phyloP scores from a whole-genome alignment of 2,113 vertebrate species.

The Ellobius talpinus region DNA sequence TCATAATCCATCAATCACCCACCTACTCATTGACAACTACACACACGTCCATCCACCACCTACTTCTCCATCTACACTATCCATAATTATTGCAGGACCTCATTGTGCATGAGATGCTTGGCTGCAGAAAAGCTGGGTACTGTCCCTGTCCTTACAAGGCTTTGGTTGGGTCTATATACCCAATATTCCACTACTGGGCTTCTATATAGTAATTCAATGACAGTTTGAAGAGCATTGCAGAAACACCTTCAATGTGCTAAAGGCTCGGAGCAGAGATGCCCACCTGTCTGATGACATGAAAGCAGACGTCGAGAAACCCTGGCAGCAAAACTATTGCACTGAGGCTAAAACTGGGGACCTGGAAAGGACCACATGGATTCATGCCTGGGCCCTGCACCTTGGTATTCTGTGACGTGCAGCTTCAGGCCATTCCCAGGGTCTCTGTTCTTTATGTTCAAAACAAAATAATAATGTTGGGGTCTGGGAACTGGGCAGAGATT shows the following conservation, averaged over 20 bases:
- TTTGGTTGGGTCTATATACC: not conserved
- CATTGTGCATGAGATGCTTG: too few relatives aligned
- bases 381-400: not conserved
- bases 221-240: not conserved
- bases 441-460: not conserved
- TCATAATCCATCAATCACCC: not conserved
- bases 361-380: too few relatives aligned
- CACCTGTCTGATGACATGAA: not conserved
- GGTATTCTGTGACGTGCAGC: not conserved
- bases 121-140: not conserved
- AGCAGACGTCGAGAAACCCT: not conserved
- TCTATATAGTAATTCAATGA: not conserved
- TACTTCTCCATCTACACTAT: not conserved
- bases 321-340: not conserved
- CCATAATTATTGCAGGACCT: not conserved
- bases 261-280: not conserved
- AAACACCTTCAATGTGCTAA: not conserved
- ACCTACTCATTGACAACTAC: not conserved
- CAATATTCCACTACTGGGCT: not conserved
- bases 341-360: not conserved
- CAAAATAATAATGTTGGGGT: rapidly evolving
- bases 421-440: not conserved
- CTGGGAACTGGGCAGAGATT: not conserved
- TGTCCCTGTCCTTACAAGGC: not conserved
- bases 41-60: not conserved